Evolutionary conservation across 92 coral and sea anemone genomes (phyloP).

Genomic region (Chrysogorgia sp.): DNA sequence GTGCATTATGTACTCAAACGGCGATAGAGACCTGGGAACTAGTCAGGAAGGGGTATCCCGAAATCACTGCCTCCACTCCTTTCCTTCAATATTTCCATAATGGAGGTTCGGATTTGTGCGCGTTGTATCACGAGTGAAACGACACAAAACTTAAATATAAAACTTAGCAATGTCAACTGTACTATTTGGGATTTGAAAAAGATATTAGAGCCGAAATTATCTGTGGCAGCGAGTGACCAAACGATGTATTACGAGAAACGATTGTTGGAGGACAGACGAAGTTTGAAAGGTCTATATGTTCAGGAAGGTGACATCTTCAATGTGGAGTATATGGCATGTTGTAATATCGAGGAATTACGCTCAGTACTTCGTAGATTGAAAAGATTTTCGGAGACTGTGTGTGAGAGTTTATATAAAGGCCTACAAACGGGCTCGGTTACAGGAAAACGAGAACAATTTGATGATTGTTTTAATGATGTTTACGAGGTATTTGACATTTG

Average conservation of each 20-base stretch:
- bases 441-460: constrained; percentile 12
- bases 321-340: constrained; percentile 57
- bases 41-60: no score
- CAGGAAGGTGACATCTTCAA: constrained; percentile 65
- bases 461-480: constrained; percentile 44
- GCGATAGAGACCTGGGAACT: no score
- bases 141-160: not conserved
- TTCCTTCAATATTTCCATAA: no score
- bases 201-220: constrained; percentile 2
- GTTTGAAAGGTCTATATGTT: constrained; percentile 60
- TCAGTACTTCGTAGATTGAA: constrained; percentile 45
- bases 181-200: constrained; percentile 14
- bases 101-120: not conserved
- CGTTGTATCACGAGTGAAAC: not conserved
- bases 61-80: no score
- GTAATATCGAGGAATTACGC: constrained; percentile 55
- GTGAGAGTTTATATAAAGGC: not conserved
- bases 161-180: not conserved
- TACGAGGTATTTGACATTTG: constrained; percentile 25
- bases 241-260: constrained; percentile 59
- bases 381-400: constrained; percentile 27
- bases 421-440: not conserved
- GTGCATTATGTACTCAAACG: no score
- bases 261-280: constrained; percentile 46
- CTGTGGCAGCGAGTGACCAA: constrained; percentile 70